phyloP scores from a whole-genome alignment of 64 coral and sea anemone species.

The Pachyseris speciosa region DNA sequence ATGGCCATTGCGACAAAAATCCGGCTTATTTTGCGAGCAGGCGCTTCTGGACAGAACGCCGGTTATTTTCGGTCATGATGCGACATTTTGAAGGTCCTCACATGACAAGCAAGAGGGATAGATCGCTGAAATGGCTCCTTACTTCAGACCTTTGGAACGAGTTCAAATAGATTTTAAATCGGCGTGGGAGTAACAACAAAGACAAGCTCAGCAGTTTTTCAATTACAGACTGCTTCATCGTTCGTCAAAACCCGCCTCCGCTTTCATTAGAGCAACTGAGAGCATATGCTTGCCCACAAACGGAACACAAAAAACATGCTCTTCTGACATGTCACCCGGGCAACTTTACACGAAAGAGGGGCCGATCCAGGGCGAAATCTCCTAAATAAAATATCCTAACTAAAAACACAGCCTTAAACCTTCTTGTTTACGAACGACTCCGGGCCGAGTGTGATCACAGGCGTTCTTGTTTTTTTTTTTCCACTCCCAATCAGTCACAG shows the following conservation, averaged over 20 bases:
- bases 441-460: neutral
- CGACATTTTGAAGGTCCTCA: conserved; percentile 8
- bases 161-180: neutral
- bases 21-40: neutral
- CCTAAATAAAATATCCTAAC: too few species aligned
- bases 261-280: neutral
- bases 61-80: conserved; percentile 22
- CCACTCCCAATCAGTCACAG: neutral
- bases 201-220: neutral
- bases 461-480: neutral
- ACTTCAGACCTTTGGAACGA: conserved; percentile 1
- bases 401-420: neutral
- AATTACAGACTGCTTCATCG: neutral
- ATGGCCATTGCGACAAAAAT: neutral
- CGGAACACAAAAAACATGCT: neutral
- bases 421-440: neutral
- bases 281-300: neutral
- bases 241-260: neutral
- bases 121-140: neutral
- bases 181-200: neutral
- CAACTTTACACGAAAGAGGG: too few species aligned
- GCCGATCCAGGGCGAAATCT: too few species aligned
- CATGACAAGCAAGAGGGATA: neutral
- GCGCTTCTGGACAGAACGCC: too few species aligned
- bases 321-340: too few species aligned